These are phyloP conservation scores for Littorina saxatilis DNA, from an alignment of 1,140 invertebrate genomes.

Conservation along the genomic window DNA sequence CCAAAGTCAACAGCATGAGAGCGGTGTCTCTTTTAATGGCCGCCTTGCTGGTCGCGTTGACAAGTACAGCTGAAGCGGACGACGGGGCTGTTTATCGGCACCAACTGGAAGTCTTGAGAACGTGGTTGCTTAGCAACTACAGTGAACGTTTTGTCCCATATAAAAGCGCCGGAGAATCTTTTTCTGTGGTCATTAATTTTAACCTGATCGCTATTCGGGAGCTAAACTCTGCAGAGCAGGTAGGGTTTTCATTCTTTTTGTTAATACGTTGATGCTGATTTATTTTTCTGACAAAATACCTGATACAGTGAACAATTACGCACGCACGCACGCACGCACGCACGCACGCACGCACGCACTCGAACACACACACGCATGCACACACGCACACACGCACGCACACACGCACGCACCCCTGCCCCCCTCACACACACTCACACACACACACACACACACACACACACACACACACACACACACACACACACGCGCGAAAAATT, in stretches of 20 bases:
- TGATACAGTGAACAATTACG: too few relatives aligned
- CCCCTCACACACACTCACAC: background rate
- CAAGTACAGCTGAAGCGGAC: background rate
- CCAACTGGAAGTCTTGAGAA: background rate
- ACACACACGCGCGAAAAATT: background rate
- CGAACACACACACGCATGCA: background rate
- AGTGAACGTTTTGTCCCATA: background rate
- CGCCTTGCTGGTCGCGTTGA: background rate
- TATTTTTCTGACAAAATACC: too few relatives aligned
- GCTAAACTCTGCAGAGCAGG: background rate
- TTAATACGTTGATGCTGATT: too few relatives aligned
- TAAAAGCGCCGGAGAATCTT: background rate
- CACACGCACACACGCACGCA: background rate
- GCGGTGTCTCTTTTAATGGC: background rate
- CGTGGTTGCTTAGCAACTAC: slow-evolving; percentile 1
- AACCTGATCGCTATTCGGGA: background rate
- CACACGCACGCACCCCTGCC: background rate
- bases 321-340: too few relatives aligned
- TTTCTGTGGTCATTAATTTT: background rate
- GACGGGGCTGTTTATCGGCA: background rate
- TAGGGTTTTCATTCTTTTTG: too few relatives aligned
- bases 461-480: background rate
- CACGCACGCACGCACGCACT: too few relatives aligned
- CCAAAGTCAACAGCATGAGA: too few relatives aligned
- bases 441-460: slow-evolving; percentile 6